A percentile compares a stretch with the other conserved stretches of the same genome.
phyloP scores from a whole-genome alignment of 2,113 vertebrate species.

The Azemiops feae region DNA sequence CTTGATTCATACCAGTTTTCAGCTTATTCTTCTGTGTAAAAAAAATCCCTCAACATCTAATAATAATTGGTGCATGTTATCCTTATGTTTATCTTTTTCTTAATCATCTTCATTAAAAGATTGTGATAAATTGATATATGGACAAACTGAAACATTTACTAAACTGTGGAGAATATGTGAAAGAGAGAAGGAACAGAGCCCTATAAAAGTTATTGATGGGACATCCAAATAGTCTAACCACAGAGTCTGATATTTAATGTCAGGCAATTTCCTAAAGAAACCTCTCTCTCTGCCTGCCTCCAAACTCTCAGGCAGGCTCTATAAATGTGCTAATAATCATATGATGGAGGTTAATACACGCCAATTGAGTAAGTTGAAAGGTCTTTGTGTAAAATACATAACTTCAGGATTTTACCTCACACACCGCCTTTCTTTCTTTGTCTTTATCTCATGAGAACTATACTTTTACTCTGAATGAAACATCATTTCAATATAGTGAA shows the following conservation, averaged over 20 bases:
- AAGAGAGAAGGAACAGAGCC: background rate
- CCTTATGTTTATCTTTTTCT: background rate
- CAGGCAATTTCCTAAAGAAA: background rate
- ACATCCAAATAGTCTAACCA: background rate
- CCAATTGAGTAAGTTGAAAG: background rate
- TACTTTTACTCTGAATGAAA: background rate
- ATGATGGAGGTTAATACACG: background rate
- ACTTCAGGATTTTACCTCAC: background rate
- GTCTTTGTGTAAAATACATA: background rate
- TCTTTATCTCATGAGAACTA: background rate
- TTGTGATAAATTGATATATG: background rate
- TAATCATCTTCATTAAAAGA: background rate
- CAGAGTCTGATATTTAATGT: background rate
- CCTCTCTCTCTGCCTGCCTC: background rate
- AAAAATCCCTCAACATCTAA: background rate
- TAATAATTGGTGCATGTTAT: background rate
- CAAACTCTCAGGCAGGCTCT: background rate
- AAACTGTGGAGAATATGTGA: background rate
- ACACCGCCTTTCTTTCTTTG: background rate
- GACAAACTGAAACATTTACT: background rate
- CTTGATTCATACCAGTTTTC: background rate
- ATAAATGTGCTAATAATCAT: background rate
- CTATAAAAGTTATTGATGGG: background rate
- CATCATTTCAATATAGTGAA: background rate
- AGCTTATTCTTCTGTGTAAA: background rate